Evolutionary conservation across 2,888 invertebrate genomes (phyloP).

Genomic region (Epirrhoe tristata): DNA sequence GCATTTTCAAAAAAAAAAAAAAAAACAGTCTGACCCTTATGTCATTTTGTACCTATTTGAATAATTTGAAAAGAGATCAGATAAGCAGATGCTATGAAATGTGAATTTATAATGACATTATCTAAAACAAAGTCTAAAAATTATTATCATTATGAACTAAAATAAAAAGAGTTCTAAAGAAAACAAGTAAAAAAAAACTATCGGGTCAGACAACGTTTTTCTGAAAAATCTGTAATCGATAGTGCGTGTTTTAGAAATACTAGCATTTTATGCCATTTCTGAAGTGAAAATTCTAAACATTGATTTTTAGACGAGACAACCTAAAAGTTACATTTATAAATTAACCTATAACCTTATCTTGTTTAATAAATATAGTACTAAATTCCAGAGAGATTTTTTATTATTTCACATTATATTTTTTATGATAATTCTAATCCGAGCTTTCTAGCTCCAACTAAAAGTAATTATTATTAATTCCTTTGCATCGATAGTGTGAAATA

Average conservation of each 20-base stretch:
- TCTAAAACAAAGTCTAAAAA: too few relatives aligned
- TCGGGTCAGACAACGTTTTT: not conserved
- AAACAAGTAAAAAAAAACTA: too few relatives aligned
- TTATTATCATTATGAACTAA: too few relatives aligned
- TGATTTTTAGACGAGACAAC: not conserved
- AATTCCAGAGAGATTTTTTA: conserved; percentile 38
- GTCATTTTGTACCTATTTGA: not conserved
- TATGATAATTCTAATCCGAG: conserved; percentile 35
- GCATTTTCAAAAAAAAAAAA: not conserved
- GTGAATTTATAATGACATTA: too few relatives aligned
- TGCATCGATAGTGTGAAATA: conserved; percentile 65
- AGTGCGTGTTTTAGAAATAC: not conserved
- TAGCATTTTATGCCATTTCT: conserved; percentile 27
- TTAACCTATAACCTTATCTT: conserved; percentile 7
- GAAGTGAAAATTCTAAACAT: not conserved
- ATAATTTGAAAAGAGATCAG: too few relatives aligned
- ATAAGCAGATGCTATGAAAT: too few relatives aligned
- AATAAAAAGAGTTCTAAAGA: too few relatives aligned
- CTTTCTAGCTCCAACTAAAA: conserved; percentile 48
- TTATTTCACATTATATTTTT: conserved; percentile 18
- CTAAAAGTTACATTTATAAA: not conserved
- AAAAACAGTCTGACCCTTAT: not conserved
- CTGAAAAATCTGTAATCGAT: not conserved
- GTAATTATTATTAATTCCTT: conserved; percentile 72
- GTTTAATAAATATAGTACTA: conserved; percentile 28